Evolutionary conservation across 2,113 vertebrate genomes (phyloP).

Genomic region (Melospiza georgiana): DNA sequence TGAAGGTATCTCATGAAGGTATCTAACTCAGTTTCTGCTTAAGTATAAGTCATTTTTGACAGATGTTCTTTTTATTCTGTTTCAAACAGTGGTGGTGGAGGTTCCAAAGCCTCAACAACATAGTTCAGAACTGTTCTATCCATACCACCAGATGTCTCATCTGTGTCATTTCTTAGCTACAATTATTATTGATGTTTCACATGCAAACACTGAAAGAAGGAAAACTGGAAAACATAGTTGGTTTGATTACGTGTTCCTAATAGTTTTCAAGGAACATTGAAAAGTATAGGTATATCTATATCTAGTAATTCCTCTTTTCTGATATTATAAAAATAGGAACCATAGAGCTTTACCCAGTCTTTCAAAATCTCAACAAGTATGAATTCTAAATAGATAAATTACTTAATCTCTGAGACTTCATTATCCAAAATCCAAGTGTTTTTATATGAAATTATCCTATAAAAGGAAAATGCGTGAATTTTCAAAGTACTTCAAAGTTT

Average conservation of each 20-base stretch:
- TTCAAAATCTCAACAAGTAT: not conserved
- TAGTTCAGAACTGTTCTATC: not conserved
- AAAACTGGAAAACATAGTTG: not conserved
- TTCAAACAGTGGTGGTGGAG: not conserved
- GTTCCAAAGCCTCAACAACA: not conserved
- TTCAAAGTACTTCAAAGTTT: not conserved
- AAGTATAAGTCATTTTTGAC: not conserved
- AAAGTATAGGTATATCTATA: not conserved
- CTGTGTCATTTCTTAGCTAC: not conserved
- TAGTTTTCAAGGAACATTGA: not conserved
- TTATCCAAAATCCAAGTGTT: not conserved
- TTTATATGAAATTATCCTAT: not conserved
- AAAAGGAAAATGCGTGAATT: not conserved
- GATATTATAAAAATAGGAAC: not conserved
- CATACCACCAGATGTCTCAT: not conserved
- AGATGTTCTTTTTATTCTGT: not conserved
- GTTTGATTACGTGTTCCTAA: not conserved
- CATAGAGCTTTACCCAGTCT: not conserved
- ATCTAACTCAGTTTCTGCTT: not conserved
- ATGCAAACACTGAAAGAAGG: not conserved
- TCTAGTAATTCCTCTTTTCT: not conserved
- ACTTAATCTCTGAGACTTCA: not conserved
- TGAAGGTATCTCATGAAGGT: not conserved
- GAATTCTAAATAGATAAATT: not conserved
- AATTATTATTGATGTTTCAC: not conserved